Evolutionary conservation across 2,888 invertebrate species (phyloP).

Genomic region (Myopa tessellatipennis): DNA sequence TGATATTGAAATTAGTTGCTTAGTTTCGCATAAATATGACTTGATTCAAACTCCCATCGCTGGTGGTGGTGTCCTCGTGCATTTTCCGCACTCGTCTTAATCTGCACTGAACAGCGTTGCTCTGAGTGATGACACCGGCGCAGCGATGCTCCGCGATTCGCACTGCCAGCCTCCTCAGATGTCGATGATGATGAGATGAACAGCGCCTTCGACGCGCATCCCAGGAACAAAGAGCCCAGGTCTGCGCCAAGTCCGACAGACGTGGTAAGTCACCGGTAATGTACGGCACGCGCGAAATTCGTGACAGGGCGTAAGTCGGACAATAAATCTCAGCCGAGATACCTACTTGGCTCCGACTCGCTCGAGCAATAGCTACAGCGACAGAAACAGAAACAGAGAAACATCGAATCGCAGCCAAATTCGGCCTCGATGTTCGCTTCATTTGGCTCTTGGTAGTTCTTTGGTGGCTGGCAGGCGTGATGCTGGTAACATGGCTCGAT

Average conservation of each 20-base stretch:
- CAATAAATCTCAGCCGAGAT: constrained; percentile 51
- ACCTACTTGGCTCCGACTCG: constrained; percentile 28
- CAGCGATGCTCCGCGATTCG: constrained; percentile 9
- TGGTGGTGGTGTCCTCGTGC: not conserved
- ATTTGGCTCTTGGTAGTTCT: constrained; percentile 2
- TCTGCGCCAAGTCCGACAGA: constrained; percentile 5
- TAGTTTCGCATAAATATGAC: constrained; percentile 10
- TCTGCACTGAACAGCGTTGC: not conserved
- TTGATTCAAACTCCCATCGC: not conserved
- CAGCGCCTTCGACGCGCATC: not conserved
- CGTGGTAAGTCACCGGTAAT: constrained; percentile 48
- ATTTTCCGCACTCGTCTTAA: not conserved
- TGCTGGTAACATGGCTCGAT: constrained; percentile 23
- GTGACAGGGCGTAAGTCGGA: constrained; percentile 57
- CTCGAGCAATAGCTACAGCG: constrained; percentile 13
- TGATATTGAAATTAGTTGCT: not conserved
- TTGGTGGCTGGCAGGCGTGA: constrained; percentile 33
- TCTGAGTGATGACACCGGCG: constrained; percentile 31
- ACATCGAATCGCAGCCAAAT: not conserved
- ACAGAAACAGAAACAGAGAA: constrained; percentile 8
- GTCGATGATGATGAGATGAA: too few relatives aligned
- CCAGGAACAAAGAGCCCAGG: not conserved
- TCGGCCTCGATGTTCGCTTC: constrained; percentile 11
- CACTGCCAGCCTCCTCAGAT: not conserved
- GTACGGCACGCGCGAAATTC: constrained; percentile 58